Conservation (phyloP, 1,140 invertebrate species). For the Nilaparvata lugens region DNA sequence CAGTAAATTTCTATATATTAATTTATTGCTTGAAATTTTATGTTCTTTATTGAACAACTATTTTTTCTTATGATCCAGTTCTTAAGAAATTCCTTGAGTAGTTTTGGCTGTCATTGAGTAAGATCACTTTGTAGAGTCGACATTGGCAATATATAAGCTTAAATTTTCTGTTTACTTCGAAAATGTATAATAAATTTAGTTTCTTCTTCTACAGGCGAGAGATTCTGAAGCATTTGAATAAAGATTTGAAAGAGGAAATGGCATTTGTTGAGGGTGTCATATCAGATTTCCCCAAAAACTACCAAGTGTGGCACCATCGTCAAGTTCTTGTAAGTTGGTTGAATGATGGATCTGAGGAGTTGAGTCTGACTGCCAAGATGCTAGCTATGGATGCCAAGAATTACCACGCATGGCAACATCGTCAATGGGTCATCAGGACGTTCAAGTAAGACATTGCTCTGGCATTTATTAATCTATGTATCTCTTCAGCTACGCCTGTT, state of each 20-base stretch:
- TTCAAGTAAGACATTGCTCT: slow-evolving; percentile 54
- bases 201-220: slow-evolving; percentile 64
- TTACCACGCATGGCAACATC: slow-evolving; percentile 99
- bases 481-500: too few species aligned
- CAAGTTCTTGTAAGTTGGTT: slow-evolving; percentile 81
- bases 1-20: too few species aligned
- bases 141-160: too few species aligned
- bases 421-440: slow-evolving; percentile 83
- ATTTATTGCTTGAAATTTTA: too few species aligned
- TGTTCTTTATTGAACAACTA: too few species aligned
- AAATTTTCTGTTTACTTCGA: too few species aligned
- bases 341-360: slow-evolving; percentile 66
- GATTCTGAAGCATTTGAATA: slow-evolving; percentile 65
- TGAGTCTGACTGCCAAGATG: slow-evolving; percentile 71
- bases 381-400: slow-evolving; percentile 89
- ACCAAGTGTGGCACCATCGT: slow-evolving; percentile 90
- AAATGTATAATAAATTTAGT: too few species aligned
- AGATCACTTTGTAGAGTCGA: too few species aligned
- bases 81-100: too few species aligned
- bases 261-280: slow-evolving; percentile 77
- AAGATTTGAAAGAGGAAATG: slow-evolving; percentile 75
- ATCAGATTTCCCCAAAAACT: slow-evolving; percentile 90
- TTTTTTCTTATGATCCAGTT: too few species aligned
- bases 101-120: too few species aligned
- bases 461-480: slow-evolving; percentile 3